Base-by-base conservation (phyloP, 2,888 invertebrate genomes). In the Nezara viridula region DNA sequence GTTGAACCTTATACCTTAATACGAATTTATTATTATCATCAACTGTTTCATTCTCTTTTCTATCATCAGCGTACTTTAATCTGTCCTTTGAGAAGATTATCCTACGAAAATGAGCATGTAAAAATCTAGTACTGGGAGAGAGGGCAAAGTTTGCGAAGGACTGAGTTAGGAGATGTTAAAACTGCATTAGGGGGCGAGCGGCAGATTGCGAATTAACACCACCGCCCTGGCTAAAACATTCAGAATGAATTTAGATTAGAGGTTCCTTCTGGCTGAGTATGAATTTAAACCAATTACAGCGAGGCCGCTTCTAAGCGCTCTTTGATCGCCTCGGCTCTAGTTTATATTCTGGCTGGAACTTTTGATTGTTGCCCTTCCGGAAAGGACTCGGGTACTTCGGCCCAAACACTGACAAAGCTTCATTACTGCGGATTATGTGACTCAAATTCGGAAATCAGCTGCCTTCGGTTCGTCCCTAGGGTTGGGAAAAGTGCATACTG, bases 261-360 rank as follows among this genome's bases (percentile, higher is more conserved):
- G 81, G 44, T 47, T 47, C 81, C 81, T 47, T 47, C 81, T 47
- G 44, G 24, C 81, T 81, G 10, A 81, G 81, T 81, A 81, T 81
- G 81, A 81, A 81, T 81, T 81, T 81, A 81, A 81, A 81, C 81
- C 81, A 81, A 81, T 81, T 81, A 81, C 81, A 47, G 81, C 81
- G n/a, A n/a, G 81, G 24, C 44, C 81, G 81, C 81, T 81, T 47
- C 81, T 81, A 81, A 81, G 81, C 81, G 44, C 81, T 81, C 81
- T 81, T 81, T 81, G 81, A 81, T 81, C 81, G 81, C 81, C 44
- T 81, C 40, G n/a, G 81, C 24, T 81, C 81, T 81, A 81, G 81
- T 81, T 81, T 81, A 81, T 81, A 81, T 81, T 81, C 47, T 44
- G 14, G n/a, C 81, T 81, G 81, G n/a, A 81, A 40, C 44, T 81